phyloP scores from a whole-genome alignment of 2,797 vertebrate genomes.

The Chaetophractus vellerosus region DNA sequence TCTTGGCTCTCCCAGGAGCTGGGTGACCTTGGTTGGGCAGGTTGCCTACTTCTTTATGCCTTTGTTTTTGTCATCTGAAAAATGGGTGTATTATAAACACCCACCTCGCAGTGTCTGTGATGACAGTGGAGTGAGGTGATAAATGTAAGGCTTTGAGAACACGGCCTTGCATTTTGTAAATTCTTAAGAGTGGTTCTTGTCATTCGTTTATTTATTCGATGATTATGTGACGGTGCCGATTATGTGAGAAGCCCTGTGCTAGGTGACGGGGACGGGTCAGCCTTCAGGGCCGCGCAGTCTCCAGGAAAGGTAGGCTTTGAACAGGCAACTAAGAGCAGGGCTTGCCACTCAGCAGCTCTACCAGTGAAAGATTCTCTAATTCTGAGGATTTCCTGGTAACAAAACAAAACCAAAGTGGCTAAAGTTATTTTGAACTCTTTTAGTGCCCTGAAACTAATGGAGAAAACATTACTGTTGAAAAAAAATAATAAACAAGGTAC shows the following conservation, averaged over 20 bases:
- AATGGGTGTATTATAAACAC: neutral
- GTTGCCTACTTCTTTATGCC: neutral
- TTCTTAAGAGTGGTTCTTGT: neutral
- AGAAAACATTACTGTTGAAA: neutral
- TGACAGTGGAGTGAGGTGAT: neutral
- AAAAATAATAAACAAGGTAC: neutral
- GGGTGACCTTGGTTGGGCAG: neutral
- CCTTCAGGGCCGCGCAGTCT: neutral
- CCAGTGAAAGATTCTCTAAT: neutral
- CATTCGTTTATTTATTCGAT: neutral
- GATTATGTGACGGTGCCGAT: neutral
- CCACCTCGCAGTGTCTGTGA: neutral
- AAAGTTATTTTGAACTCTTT: neutral
- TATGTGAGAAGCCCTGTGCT: neutral
- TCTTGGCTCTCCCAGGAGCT: neutral
- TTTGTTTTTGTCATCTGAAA: conserved; percentile 13
- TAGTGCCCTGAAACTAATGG: neutral
- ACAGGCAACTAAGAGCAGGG: neutral
- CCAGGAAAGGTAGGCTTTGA: neutral
- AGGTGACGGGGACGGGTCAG: neutral
- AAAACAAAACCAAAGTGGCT: neutral
- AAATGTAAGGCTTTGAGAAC: neutral
- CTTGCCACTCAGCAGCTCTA: neutral
- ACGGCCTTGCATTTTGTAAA: neutral
- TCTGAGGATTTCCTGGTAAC: neutral